Evolutionary conservation across 2,888 invertebrate genomes (phyloP), one percentile per base, ranked within the genome.

Genomic region (Galerucella nymphaeae): DNA sequence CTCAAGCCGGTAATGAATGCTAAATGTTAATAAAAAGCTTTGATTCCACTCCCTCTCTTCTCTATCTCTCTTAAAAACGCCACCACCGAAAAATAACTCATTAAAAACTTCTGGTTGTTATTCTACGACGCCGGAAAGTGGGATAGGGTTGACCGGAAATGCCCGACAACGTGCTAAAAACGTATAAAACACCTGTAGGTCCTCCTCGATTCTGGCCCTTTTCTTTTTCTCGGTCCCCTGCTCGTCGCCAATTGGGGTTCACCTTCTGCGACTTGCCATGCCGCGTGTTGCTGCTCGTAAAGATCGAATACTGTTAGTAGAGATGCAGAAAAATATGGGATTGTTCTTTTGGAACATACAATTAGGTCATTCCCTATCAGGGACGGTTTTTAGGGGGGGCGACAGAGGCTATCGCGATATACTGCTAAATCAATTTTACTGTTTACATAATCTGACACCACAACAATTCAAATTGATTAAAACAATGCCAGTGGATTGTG

Each of bases 101-200:
- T 69, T 72, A 59, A 66, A 66, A 62, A 70, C 68, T 58, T 66
- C 57, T 62, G 61, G 41, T 62, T 38, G 30, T 42, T 42, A 23
- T 18, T 18, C 61, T 42, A 42, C 42, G 68, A 50, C 53, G 62
- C 69, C 69, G 69, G 69, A 69, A 69, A 62, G 38, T 18, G 18
- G 57, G 38, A 70, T 72, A 74, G 76, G 74, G 74, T 74, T 74
- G 72, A 71, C 76, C 76, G 76, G 76, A 74, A 74, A 74, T 76
- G 66, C 74, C 70, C 64, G 70, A 74, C 72, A 74, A 76, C 72
- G 76, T 76, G 74, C 70, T 72, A 74, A 73, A 69, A 75, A 73
- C 69, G 66, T 66, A 75, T 70, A 70, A 73, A 75, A 75, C 75
- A 75, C 75, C 73, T 75, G 75, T 75, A 71, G 75, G 69, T 48